Evolutionary conservation across 1,140 invertebrate genomes (phyloP).

Genomic region (Brachionus paranguensis): DNA sequence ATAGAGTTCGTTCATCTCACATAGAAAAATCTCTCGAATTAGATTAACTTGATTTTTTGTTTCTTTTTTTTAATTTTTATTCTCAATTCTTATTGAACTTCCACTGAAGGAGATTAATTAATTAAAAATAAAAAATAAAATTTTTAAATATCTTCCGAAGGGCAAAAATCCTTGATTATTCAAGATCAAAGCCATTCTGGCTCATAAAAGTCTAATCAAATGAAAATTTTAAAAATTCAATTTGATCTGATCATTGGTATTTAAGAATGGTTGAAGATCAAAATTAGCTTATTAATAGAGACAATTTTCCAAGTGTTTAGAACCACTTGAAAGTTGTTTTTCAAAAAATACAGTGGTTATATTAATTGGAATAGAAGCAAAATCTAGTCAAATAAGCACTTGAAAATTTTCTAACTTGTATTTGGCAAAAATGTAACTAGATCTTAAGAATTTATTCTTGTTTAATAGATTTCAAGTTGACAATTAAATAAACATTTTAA

Average conservation of each 20-base stretch:
- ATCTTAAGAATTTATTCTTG: neutral
- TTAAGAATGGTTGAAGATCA: constrained; percentile 5
- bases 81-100: too few species aligned
- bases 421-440: neutral
- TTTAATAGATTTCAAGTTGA: constrained; percentile 17
- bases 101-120: neutral
- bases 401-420: neutral
- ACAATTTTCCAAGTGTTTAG: constrained; percentile 20
- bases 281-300: constrained; percentile 32
- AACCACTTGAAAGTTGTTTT: neutral
- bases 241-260: constrained; percentile 20
- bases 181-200: neutral
- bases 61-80: too few species aligned
- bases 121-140: neutral
- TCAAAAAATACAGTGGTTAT: neutral
- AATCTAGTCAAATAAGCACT: neutral
- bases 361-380: neutral
- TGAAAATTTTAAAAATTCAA: neutral
- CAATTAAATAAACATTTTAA: constrained; percentile 27
- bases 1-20: too few species aligned
- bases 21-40: too few species aligned
- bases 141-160: too few species aligned
- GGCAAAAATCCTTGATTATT: neutral
- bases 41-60: too few species aligned
- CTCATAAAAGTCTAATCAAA: neutral